These are phyloP conservation scores for Yasuhikotakia modesta DNA, from an alignment of 2,797 vertebrate genomes.

Conservation along the genomic window DNA sequence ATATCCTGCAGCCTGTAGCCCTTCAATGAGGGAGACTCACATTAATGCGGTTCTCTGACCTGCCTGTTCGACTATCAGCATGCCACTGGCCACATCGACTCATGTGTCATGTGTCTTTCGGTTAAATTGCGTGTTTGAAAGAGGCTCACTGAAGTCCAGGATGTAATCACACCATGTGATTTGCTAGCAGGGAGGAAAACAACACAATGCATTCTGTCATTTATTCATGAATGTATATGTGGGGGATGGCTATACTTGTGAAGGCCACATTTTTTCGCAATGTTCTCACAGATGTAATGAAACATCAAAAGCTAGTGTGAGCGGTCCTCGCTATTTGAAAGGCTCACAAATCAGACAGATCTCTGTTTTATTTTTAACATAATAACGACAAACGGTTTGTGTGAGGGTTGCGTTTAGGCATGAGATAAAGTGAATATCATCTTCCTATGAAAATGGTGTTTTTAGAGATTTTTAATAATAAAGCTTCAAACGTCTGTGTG, in stretches of 20 bases:
- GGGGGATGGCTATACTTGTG: not conserved
- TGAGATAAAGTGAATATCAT: not conserved
- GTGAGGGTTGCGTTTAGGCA: not conserved
- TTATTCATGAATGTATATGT: constrained; percentile 25
- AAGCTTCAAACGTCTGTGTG: not conserved
- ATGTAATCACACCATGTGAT: constrained; percentile 29
- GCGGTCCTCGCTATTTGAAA: not conserved
- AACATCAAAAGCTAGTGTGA: not conserved
- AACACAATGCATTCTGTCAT: constrained; percentile 5
- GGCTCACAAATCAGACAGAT: not conserved
- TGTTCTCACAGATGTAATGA: not conserved
- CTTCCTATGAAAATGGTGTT: not conserved
- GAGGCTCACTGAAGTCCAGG: constrained; percentile 22
- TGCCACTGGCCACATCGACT: constrained; percentile 63
- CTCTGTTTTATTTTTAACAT: not conserved
- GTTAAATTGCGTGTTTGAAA: constrained; percentile 57
- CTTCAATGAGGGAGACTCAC: constrained; percentile 70
- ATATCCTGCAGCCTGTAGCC: constrained; percentile 67
- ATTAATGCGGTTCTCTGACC: constrained; percentile 80
- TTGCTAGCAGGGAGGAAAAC: constrained; percentile 5
- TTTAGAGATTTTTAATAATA: not conserved
- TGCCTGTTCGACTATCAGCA: constrained; percentile 66
- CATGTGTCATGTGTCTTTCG: constrained; percentile 57
- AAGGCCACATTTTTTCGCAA: not conserved
- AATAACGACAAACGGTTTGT: not conserved